Conservation (phyloP, 2,888 invertebrate genomes). For the Silvanus unidentatus region DNA sequence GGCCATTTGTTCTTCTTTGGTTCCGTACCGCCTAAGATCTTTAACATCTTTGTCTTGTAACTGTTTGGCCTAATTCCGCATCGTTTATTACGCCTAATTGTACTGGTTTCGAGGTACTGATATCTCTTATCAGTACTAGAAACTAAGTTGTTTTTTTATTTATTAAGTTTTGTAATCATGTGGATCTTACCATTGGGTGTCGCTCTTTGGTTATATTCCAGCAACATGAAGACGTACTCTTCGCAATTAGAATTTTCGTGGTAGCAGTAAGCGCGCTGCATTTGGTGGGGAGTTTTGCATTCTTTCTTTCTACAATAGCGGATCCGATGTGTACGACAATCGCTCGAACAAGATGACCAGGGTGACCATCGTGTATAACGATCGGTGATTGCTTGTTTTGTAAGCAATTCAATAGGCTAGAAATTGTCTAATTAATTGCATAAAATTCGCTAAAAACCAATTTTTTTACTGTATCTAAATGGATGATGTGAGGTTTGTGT, state of each 20-base stretch:
- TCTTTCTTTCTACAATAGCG: constrained; percentile 70
- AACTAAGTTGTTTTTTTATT: no score
- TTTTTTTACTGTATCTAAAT: constrained; percentile 29
- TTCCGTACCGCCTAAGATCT: constrained; percentile 83
- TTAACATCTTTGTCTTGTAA: constrained; percentile 51
- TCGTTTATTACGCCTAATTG: no score
- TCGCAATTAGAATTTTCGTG: constrained; percentile 77
- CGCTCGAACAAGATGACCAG: constrained; percentile 75
- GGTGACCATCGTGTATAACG: constrained; percentile 66
- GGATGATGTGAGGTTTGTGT: constrained; percentile 37
- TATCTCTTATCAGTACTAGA: no score
- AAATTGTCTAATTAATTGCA: constrained; percentile 15
- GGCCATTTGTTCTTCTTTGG: constrained; percentile 82
- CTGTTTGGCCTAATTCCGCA: constrained; percentile 14
- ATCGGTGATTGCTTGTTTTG: constrained; percentile 22
- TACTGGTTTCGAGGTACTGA: no score
- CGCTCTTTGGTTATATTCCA: constrained; percentile 32
- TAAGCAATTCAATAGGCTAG: constrained; percentile 36
- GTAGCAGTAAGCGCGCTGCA: constrained; percentile 82
- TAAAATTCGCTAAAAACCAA: constrained; percentile 9
- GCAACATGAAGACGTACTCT: constrained; percentile 52
- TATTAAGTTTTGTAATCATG: no score
- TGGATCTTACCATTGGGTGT: no score
- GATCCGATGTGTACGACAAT: constrained; percentile 73
- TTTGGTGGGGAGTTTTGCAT: constrained; percentile 71